Base-by-base conservation (phyloP, 30 jellyfish, hydroid and myxozoan species). In the Clytia hemisphaerica region DNA sequence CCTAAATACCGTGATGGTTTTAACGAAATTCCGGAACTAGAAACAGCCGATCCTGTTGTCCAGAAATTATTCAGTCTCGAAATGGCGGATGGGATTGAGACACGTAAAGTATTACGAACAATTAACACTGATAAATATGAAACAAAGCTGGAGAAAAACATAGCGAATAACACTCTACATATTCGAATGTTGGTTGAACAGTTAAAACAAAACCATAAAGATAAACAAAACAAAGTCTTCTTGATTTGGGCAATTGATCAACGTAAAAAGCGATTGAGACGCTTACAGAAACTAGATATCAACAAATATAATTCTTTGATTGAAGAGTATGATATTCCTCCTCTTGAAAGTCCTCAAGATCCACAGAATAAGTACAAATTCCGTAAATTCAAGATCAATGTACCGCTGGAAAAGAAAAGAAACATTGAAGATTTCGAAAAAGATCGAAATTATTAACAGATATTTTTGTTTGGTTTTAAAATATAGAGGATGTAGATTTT, bases 391-490 rank as follows among this genome's bases (percentile, higher is more conserved):
- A 89, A 89, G 65, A 67, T 80, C 2, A 89, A 89, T 77, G 98
- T 89, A 12, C 98, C 98, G 16, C 72, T 89, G 38, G 66, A 89
- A 40, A 77, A 81, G 82, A 89, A 75, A 32, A 51, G 97, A 31
- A 88, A 89, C 26, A 83, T 89, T 6, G 94, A 89, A 21, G 98
- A 81, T n/a, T 89, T 89, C 51, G 98, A 89, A 66, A 59, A 78
- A 18, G 98, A 89, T 47, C 47, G 98, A 34, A 85, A 62, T 9
- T 82, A 81, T 57, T 88, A 71, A 67, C 22, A 42, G 12, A n/a
- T 42, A 42, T n/a, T n/a, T n/a, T n/a, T n/a, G n/a, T n/a, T n/a
- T n/a, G n/a, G n/a, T n/a, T n/a, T n/a, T n/a, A n/a, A n/a, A n/a
- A n/a, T n/a, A n/a, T n/a, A n/a, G n/a, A n/a, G n/a, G n/a, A n/a